Percentiles rank a stretch among this genome's conserved stretches.
These are phyloP conservation scores for Pithys albifrons DNA, from an alignment of 2,113 vertebrate genomes.

Conservation along the genomic window DNA sequence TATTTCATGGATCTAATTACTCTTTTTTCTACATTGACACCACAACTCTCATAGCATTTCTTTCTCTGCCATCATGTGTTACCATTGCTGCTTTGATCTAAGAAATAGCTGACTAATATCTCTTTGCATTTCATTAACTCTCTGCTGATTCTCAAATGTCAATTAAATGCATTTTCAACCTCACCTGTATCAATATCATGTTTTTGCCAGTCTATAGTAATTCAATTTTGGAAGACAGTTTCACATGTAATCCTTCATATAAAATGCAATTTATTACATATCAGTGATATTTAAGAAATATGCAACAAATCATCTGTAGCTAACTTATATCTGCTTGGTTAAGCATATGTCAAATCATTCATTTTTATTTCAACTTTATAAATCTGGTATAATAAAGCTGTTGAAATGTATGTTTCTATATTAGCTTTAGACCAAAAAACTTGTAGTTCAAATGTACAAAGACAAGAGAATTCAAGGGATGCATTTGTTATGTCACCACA, in stretches of 20 bases:
- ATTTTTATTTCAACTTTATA: not conserved
- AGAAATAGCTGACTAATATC: not conserved
- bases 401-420: not conserved
- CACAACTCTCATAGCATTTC: not conserved
- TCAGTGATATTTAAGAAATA: not conserved
- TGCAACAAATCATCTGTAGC: not conserved
- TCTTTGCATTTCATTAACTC: not conserved
- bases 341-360: not conserved
- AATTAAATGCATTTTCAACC: not conserved
- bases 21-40: not conserved
- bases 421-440: not conserved
- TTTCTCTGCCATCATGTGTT: not conserved
- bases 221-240: not conserved
- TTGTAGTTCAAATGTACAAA: not conserved
- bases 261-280: not conserved
- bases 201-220: not conserved
- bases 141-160: not conserved
- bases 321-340: not conserved
- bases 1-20: not conserved
- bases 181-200: not conserved
- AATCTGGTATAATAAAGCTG: not conserved
- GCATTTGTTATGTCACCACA: constrained; percentile 28
- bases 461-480: constrained; percentile 22
- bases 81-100: not conserved
- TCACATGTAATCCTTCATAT: not conserved